phyloP scores from a whole-genome alignment of 2,113 vertebrate genomes.

The Aldabrachelys gigantea region DNA sequence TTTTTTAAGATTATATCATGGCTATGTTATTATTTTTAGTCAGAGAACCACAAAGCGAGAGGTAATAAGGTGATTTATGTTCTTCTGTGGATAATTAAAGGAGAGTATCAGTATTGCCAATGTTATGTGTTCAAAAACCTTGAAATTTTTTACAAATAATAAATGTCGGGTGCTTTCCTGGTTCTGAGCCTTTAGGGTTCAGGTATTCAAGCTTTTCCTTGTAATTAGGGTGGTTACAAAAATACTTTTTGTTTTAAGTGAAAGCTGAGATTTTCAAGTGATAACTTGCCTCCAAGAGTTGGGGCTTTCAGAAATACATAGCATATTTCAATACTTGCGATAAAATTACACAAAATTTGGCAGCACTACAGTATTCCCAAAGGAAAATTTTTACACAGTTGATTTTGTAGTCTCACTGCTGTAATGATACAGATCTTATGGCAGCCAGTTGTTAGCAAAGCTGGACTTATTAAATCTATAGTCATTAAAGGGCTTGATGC shows the following conservation, averaged over 20 bases:
- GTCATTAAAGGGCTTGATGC: background rate
- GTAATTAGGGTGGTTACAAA: background rate
- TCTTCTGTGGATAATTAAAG: background rate
- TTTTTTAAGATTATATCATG: background rate
- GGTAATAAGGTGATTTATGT: background rate
- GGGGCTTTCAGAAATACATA: background rate
- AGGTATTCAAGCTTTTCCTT: background rate
- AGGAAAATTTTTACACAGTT: background rate
- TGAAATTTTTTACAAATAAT: background rate
- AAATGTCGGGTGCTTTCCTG: background rate
- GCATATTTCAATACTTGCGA: background rate
- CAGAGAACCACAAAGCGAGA: background rate
- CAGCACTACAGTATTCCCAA: background rate
- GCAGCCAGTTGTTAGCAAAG: background rate
- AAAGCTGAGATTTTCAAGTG: background rate
- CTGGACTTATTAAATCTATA: background rate
- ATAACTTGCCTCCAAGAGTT: background rate
- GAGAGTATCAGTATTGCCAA: background rate
- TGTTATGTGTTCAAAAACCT: background rate
- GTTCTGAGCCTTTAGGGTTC: background rate
- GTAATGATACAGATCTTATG: background rate
- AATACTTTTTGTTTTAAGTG: background rate
- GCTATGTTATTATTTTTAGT: background rate
- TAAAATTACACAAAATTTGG: constrained; percentile 19
- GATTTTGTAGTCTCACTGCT: constrained; percentile 6